These are phyloP conservation scores for Tenthredo amoena DNA, from an alignment of 2,888 invertebrate genomes.

Conservation along the genomic window DNA sequence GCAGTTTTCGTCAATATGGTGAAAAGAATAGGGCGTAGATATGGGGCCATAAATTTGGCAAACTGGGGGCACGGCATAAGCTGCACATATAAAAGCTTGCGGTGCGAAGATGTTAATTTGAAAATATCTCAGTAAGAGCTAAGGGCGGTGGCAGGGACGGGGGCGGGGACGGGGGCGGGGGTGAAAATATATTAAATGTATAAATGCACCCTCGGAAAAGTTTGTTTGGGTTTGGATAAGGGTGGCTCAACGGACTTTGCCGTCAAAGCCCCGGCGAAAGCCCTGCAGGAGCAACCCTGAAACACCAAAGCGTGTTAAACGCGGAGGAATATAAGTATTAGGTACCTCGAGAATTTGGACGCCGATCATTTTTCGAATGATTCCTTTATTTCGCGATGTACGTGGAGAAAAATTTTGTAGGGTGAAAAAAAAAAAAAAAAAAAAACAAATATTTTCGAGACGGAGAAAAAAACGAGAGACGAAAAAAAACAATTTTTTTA, in stretches of 20 bases:
- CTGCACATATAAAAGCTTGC: conserved; percentile 6
- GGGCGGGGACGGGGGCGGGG: not conserved
- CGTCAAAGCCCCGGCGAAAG: not conserved
- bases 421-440: not conserved
- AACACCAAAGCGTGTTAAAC: not conserved
- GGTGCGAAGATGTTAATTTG: conserved; percentile 48
- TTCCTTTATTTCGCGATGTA: not conserved
- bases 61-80: conserved; percentile 12
- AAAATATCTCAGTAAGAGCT: conserved; percentile 29
- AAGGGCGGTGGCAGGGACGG: not conserved
- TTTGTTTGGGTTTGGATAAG: conserved; percentile 47
- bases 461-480: not conserved
- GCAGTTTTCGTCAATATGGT: conserved; percentile 27
- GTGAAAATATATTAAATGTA: conserved; percentile 41
- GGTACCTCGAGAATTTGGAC: not conserved
- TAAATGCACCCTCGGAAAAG: conserved; percentile 38
- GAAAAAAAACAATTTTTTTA: not conserved
- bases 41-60: conserved; percentile 30
- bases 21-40: not conserved
- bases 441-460: not conserved
- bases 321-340: not conserved
- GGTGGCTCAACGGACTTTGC: conserved; percentile 28
- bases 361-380: not conserved
- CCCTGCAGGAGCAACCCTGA: not conserved
- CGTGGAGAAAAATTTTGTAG: not conserved